A percentile compares a stretch with the other conserved stretches of the same genome.
Conservation (phyloP, 92 coral and sea anemone genomes). For the Heteractis magnifica region DNA sequence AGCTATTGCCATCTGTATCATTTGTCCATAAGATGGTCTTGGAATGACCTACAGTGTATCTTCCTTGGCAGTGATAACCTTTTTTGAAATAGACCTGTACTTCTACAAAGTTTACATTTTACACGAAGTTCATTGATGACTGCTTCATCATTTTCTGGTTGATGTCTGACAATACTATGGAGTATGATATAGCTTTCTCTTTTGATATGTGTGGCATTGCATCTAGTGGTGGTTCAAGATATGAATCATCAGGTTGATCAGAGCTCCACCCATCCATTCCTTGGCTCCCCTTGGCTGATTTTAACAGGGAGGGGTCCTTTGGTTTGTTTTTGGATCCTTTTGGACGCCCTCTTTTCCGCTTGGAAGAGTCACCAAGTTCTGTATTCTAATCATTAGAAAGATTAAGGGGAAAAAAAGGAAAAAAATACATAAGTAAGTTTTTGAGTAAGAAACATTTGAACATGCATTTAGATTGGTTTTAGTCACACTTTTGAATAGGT, state of each 20-base stretch:
- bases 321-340: slow-evolving; percentile 98
- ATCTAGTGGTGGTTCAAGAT: slow-evolving; percentile 52
- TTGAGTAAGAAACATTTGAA: no score
- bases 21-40: no score
- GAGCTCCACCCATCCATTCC: slow-evolving; percentile 48
- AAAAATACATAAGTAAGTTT: no score
- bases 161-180: slow-evolving; percentile 81
- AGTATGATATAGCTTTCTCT: slow-evolving; percentile 85
- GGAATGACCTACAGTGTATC: no score
- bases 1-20: no score
- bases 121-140: slow-evolving; percentile 79
- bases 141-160: slow-evolving; percentile 92
- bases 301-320: slow-evolving; percentile 59
- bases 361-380: slow-evolving; percentile 57
- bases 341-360: slow-evolving; percentile 92
- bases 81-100: no score
- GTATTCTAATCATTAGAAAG: neutral
- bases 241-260: slow-evolving; percentile 46
- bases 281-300: slow-evolving; percentile 20
- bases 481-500: no score
- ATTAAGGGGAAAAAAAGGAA: neutral
- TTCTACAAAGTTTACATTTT: neutral
- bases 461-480: no score
- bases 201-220: slow-evolving; percentile 80
- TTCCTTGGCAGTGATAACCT: no score